Evolutionary conservation across 2,888 invertebrate genomes (phyloP).

Genomic region (Tridacna gigas): DNA sequence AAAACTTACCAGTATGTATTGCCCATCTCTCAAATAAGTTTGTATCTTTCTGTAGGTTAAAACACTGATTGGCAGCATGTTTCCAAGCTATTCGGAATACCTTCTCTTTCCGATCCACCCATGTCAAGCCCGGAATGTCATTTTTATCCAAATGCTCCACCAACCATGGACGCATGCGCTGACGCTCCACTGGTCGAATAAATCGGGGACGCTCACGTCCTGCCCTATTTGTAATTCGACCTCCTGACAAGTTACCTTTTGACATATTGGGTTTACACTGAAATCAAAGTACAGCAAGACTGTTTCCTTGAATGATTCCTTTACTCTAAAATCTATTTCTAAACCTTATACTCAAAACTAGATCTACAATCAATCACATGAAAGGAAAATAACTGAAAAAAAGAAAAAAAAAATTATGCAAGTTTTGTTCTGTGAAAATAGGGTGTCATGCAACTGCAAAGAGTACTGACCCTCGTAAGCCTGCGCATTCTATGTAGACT

Average conservation of each 20-base stretch:
- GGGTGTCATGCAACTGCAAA: too few species aligned
- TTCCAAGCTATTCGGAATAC: constrained; percentile 81
- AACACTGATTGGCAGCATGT: constrained; percentile 81
- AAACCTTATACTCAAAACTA: too few species aligned
- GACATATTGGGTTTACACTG: background rate
- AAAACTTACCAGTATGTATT: constrained; percentile 78
- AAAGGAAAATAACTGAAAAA: too few species aligned
- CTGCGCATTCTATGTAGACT: too few species aligned
- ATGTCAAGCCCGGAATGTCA: constrained; percentile 75
- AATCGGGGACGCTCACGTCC: constrained; percentile 47
- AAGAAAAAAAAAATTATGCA: too few species aligned
- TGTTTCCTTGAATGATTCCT: too few species aligned
- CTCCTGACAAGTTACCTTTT: constrained; percentile 2
- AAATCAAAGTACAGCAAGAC: background rate
- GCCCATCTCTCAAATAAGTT: constrained; percentile 82
- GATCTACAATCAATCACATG: too few species aligned
- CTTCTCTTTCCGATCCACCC: constrained; percentile 73
- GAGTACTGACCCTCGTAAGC: too few species aligned
- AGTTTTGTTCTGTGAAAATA: too few species aligned
- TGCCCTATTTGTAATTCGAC: constrained; percentile 34
- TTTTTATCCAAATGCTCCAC: constrained; percentile 74
- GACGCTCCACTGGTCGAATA: constrained; percentile 77
- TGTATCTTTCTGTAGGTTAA: constrained; percentile 78
- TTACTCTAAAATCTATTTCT: too few species aligned
- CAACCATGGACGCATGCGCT: constrained; percentile 82